Percentiles rank a stretch among this genome's conserved stretches.
phyloP scores from a whole-genome alignment of 2,113 vertebrate genomes.

The Callopanchax toddi region DNA sequence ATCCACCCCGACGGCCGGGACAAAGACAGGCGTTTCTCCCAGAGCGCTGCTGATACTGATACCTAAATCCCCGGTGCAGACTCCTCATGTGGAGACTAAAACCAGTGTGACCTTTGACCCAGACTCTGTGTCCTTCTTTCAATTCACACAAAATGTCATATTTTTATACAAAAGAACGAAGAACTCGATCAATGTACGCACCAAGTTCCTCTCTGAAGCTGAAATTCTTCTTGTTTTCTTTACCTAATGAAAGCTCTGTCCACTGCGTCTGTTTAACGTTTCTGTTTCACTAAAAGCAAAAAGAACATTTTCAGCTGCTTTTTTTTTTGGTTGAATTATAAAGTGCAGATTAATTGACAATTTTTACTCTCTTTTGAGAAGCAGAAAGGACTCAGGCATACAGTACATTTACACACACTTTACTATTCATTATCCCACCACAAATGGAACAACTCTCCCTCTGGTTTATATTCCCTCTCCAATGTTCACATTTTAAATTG shows the following conservation, averaged over 20 bases:
- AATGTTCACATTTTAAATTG: constrained; percentile 62
- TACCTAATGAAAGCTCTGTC: not conserved
- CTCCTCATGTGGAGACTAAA: not conserved
- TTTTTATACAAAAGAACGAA: too few relatives aligned
- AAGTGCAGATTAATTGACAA: not conserved
- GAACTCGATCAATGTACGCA: too few relatives aligned
- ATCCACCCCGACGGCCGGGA: not conserved
- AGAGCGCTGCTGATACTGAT: not conserved
- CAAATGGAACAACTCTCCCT: constrained; percentile 28
- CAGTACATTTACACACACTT: constrained; percentile 5
- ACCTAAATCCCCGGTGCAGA: not conserved
- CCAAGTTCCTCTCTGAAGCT: too few relatives aligned
- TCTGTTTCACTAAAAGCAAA: not conserved
- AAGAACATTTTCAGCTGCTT: not conserved
- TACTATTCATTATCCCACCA: constrained; percentile 28
- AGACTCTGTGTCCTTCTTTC: too few relatives aligned
- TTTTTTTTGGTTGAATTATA: not conserved
- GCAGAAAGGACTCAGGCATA: constrained; percentile 3
- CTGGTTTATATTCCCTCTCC: constrained; percentile 39
- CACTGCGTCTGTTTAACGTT: not conserved
- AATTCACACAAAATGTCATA: too few relatives aligned
- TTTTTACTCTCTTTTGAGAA: not conserved
- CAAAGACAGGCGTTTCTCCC: not conserved
- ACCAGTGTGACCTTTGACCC: not conserved
- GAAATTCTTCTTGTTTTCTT: not conserved